A percentile compares a stretch with the other conserved stretches of the same genome.
Evolutionary conservation across 2,113 vertebrate species (phyloP).

Genomic region (Hipposideros armiger): DNA sequence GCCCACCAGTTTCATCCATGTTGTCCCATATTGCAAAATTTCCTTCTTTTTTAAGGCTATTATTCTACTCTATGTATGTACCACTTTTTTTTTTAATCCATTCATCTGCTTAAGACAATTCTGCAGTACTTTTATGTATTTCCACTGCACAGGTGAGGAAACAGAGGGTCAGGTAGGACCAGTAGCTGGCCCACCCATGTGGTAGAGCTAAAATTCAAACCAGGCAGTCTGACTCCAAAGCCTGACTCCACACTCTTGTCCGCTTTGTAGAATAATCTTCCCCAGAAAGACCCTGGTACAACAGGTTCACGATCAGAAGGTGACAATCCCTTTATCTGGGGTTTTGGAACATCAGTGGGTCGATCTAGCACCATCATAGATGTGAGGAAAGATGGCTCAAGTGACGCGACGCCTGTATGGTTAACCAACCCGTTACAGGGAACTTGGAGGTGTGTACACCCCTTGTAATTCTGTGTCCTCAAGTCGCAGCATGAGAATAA

Average conservation of each 20-base stretch:
- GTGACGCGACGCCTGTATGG: fast-evolving
- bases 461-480: not conserved
- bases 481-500: not conserved
- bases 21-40: not conserved
- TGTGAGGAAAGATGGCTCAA: not conserved
- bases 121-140: not conserved
- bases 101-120: not conserved
- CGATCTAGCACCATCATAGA: too few species aligned
- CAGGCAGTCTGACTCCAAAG: not conserved
- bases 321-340: not conserved
- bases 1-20: not conserved
- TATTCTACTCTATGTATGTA: not conserved
- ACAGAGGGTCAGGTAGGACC: not conserved
- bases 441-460: fast-evolving
- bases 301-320: not conserved
- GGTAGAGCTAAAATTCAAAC: not conserved
- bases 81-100: not conserved
- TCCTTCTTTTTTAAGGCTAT: not conserved
- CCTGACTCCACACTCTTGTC: not conserved
- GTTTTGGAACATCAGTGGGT: not conserved
- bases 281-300: not conserved
- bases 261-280: not conserved
- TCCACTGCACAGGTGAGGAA: not conserved
- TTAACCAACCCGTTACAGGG: fast-evolving
- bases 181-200: not conserved